A percentile compares a stretch with the other conserved stretches of the same genome.
phyloP scores from a whole-genome alignment of 1,140 invertebrate genomes.

The Bombus cullumanus region DNA sequence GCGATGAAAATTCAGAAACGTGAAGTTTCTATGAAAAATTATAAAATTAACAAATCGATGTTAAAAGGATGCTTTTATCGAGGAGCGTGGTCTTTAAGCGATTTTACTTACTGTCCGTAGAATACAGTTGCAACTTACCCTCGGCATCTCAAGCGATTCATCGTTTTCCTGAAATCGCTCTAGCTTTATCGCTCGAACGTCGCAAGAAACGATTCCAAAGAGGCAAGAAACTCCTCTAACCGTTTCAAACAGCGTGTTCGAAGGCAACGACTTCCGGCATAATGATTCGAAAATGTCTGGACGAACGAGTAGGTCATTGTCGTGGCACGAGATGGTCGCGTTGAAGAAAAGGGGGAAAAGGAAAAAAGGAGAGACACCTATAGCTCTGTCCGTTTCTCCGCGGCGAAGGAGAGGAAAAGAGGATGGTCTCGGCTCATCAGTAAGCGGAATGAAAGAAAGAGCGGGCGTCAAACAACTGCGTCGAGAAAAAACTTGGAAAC shows the following conservation, averaged over 20 bases:
- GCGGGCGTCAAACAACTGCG: conserved; percentile 58
- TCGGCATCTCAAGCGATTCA: background rate
- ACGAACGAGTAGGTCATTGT: conserved; percentile 15
- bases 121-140: background rate
- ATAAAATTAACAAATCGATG: too few relatives aligned
- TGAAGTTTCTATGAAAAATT: too few relatives aligned
- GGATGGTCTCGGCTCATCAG: conserved; percentile 44
- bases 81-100: too few relatives aligned
- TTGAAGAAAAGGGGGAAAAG: background rate
- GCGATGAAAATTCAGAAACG: too few relatives aligned
- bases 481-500: conserved; percentile 65
- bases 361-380: background rate
- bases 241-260: background rate
- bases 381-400: background rate
- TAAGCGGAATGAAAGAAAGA: conserved; percentile 50
- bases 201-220: background rate
- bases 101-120: too few relatives aligned
- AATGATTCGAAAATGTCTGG: background rate
- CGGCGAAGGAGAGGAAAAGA: background rate
- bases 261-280: background rate
- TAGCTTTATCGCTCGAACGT: background rate
- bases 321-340: background rate
- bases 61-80: too few relatives aligned
- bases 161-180: background rate
- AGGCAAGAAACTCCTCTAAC: background rate